These are phyloP conservation scores for Coregonus clupeaformis DNA, from an alignment of 2,113 vertebrate species.

Conservation along the genomic window DNA sequence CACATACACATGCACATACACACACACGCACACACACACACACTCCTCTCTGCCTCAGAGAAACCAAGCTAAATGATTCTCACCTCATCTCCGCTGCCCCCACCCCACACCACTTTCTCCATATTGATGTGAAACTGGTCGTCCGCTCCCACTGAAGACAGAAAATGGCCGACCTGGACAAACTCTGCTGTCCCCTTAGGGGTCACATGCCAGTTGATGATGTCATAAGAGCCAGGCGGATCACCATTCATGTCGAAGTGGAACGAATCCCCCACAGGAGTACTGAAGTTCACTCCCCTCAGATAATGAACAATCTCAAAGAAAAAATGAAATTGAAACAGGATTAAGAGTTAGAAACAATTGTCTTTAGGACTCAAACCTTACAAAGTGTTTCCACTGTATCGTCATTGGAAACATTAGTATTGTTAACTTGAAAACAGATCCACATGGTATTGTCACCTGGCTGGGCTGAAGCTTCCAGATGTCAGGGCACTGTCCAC, in stretches of 20 bases:
- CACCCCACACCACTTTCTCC: slow-evolving; percentile 52
- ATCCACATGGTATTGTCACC: slow-evolving; percentile 27
- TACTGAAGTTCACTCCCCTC: slow-evolving; percentile 55
- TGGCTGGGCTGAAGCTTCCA: slow-evolving; percentile 44
- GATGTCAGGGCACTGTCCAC: slow-evolving; percentile 46
- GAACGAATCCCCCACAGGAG: slow-evolving; percentile 50
- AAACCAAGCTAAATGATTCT: background rate
- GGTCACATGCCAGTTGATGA: slow-evolving; percentile 63
- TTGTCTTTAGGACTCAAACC: no score
- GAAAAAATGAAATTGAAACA: background rate
- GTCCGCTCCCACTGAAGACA: slow-evolving; percentile 36
- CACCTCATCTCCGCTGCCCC: slow-evolving; percentile 35
- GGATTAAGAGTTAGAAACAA: background rate
- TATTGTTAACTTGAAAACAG: background rate
- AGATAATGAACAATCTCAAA: slow-evolving; percentile 58
- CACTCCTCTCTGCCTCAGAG: no score
- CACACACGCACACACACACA: background rate
- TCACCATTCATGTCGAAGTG: slow-evolving; percentile 63
- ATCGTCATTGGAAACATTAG: background rate
- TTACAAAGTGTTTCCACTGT: background rate
- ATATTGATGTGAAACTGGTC: slow-evolving; percentile 53
- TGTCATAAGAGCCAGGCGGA: slow-evolving; percentile 59
- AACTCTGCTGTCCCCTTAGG: slow-evolving; percentile 42
- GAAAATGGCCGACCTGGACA: slow-evolving; percentile 58
- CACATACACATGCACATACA: no score